Percentiles rank a stretch among this genome's conserved stretches.
These are phyloP conservation scores for Cataglyphis livida DNA, from an alignment of 2,888 invertebrate genomes.

Conservation along the genomic window DNA sequence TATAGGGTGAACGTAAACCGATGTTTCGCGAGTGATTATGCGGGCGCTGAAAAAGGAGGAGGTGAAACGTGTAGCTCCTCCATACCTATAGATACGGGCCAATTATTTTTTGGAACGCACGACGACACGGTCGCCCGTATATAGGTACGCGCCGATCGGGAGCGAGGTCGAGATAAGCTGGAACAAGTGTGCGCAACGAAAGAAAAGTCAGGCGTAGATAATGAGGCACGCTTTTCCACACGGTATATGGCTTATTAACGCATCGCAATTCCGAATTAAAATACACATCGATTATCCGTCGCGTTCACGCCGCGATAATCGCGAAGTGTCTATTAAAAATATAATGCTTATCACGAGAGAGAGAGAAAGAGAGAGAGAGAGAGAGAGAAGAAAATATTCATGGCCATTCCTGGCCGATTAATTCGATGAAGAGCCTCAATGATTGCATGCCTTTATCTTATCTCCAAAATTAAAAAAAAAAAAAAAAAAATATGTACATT, in stretches of 20 bases:
- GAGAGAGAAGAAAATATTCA: background rate
- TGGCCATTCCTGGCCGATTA: constrained; percentile 19
- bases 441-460: constrained; percentile 40
- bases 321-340: background rate
- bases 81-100: constrained; percentile 36
- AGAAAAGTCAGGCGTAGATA: constrained; percentile 11
- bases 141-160: constrained; percentile 38
- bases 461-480: constrained; percentile 42
- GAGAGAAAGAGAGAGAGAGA: background rate
- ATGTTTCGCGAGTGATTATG: constrained; percentile 24
- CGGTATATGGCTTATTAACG: background rate
- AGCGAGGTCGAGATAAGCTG: constrained; percentile 52
- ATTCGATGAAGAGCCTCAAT: background rate
- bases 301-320: background rate
- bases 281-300: background rate
- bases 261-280: background rate
- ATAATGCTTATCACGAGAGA: background rate
- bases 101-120: constrained; percentile 53
- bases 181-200: background rate
- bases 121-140: constrained; percentile 38
- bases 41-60: constrained; percentile 20
- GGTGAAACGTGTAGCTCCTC: constrained; percentile 13
- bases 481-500: constrained; percentile 10
- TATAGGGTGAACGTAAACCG: constrained; percentile 15
- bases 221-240: constrained; percentile 26